Base-by-base conservation (phyloP, 2,888 invertebrate genomes). In the Mythimna vitellina region DNA sequence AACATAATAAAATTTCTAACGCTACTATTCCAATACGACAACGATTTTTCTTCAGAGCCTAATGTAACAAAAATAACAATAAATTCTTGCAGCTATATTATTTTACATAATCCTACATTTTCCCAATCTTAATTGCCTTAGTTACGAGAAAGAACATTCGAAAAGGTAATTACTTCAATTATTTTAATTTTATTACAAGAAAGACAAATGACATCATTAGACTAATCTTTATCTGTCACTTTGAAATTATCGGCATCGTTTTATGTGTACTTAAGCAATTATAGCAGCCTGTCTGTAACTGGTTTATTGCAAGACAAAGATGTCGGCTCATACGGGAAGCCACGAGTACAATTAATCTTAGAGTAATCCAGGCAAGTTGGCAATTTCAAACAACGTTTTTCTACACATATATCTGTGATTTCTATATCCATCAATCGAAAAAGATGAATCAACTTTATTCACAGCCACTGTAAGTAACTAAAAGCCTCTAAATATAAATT, bases 131-230 rank as follows among this genome's bases (percentile, higher is more conserved):
- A 63, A 62, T 73, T 51, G 29, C 29, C 20, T 22, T 17, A 46
- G 20, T 67, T 14, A 32, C 54, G 20, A 58, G 38, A 69, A 51
- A 70, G 20, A 32, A 20, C 22, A 32, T 9, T 17, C 1, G 32
- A 42, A 42, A 42, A 17, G 0, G 32, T 14, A 46, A 58, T 74
- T 51, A 58, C 17, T 22, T 12, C n/a, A 51, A 74, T 74, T 58
- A 57, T 64, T 58, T 64, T 42, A 58, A 74, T 64, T 58, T 32
- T 7, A 51, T 14, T 57, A 64, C 22, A 64, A 51, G n/a, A 25
- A 57, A 57, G 51, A 49, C 14, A 42, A 64, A 73, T 63, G 29
- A 9, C 20, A 49, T 56, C 29, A 63, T 72, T 73, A 62, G 14
- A n/a, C 20, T 51, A n/a, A 73, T 63, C 51, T 58, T 4, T n/a